A percentile compares a stretch with the other conserved stretches of the same genome.
These are phyloP conservation scores for Drymodes brunneopygia DNA, from an alignment of 2,113 vertebrate genomes.

Conservation along the genomic window DNA sequence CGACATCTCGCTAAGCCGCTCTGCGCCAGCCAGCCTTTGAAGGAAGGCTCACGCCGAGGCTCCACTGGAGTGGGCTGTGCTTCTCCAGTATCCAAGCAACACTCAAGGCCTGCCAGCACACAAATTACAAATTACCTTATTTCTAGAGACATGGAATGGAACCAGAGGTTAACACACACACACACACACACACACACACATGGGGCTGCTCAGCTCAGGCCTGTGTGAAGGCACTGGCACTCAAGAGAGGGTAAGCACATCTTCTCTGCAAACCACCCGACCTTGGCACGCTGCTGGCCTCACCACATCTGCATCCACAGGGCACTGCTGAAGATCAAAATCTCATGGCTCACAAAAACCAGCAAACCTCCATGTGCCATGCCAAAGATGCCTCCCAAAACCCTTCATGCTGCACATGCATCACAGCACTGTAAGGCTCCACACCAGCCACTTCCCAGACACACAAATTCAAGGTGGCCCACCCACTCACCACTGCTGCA, in stretches of 20 bases:
- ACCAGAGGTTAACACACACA: neutral
- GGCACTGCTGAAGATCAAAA: neutral
- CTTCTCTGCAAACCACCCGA: neutral
- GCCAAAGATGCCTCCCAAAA: neutral
- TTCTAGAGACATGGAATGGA: neutral
- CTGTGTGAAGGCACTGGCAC: neutral
- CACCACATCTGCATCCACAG: accelerated
- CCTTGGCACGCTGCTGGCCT: neutral
- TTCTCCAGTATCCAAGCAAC: constrained; percentile 63
- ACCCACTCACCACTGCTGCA: neutral
- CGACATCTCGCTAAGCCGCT: constrained; percentile 40
- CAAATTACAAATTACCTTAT: neutral
- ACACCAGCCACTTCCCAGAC: neutral
- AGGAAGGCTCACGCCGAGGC: neutral
- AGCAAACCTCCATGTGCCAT: accelerated
- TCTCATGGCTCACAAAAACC: neutral
- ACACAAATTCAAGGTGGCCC: neutral
- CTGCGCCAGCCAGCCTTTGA: neutral
- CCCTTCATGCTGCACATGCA: neutral
- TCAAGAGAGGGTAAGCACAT: neutral
- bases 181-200: neutral
- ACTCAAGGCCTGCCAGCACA: neutral
- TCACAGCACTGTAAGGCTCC: accelerated
- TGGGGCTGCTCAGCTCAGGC: neutral
- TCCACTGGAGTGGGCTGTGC: neutral